Evolutionary conservation across 2,113 vertebrate species (phyloP), one percentile per base, ranked within the genome.

Genomic region (Nymphicus hollandicus): DNA sequence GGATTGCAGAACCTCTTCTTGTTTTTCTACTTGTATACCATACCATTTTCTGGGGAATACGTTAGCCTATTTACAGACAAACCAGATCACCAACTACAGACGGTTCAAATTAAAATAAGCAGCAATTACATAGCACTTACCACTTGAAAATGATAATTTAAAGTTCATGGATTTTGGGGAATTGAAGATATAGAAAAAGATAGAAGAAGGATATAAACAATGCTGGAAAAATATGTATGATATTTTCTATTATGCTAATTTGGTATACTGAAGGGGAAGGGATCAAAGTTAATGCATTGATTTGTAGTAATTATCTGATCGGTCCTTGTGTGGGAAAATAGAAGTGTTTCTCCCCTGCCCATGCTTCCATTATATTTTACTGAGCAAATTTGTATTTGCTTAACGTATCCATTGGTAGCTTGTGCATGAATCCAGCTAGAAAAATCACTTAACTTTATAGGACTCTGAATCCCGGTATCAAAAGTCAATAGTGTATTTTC

Each of bases 401-500:
- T 92, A 95, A 92, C 50, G 3, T 80, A 88, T 83, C 70, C 52
- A 87, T 72, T 49, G 50, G 81, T 89, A 85, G 74, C 8, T 91
- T 37, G 93, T 89, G n/a, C 78, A 92, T 79, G 53, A 93, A 80
- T 79, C 50, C 86, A 95, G 85, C 52, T 80, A 96, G 94, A 89
- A 94, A 95, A 97, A 94, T 81, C 95, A 91, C 89, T 95, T 97
- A 90, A 84, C 91, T 94, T 96, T 94, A 91, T 70, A 94, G 82
- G 81, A 95, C 88, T 76, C 78, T 94, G 91, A 96, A 94, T 94
- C 58, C 25, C 28, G 37, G 68, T 97, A 96, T 96, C 93, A 43
- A 92, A 97, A 97, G 93, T 95, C 96, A 97, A 96, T 86, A 74
- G 89, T 14, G 2, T 78, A 90, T 96, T 95, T 96, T 95, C 95